Percentiles rank a stretch among this genome's conserved stretches.
These are phyloP conservation scores for Shinisaurus crocodilurus DNA, from an alignment of 2,113 vertebrate genomes.

Conservation along the genomic window DNA sequence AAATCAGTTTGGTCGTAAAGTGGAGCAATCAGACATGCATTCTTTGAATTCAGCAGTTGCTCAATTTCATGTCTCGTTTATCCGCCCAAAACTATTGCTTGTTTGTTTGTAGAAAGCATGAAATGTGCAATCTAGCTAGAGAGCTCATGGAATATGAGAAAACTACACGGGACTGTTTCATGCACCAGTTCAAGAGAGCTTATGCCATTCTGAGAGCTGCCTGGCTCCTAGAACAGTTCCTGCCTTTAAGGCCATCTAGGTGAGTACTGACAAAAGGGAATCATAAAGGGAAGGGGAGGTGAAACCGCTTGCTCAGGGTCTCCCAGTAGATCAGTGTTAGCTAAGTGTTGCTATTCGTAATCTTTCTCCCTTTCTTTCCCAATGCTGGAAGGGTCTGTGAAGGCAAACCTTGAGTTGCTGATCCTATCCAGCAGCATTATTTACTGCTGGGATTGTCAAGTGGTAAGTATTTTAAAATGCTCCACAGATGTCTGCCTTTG, in stretches of 20 bases:
- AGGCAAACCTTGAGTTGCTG: not conserved
- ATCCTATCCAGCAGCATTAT: slow-evolving; percentile 18
- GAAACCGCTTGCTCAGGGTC: slow-evolving; percentile 31
- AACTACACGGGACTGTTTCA: slow-evolving; percentile 23
- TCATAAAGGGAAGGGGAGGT: not conserved
- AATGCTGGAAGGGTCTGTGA: fast-evolving
- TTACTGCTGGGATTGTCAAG: not conserved
- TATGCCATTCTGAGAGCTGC: too few relatives aligned
- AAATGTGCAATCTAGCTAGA: slow-evolving; percentile 15
- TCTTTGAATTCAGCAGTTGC: not conserved
- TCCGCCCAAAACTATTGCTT: not conserved
- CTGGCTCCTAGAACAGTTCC: not conserved
- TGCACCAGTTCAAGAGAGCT: not conserved
- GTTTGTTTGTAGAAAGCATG: not conserved
- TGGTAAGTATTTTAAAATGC: slow-evolving; percentile 57
- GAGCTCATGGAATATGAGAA: slow-evolving; percentile 34
- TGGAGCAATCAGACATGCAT: not conserved
- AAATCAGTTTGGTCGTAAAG: not conserved
- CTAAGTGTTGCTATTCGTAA: not conserved
- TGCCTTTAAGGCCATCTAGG: not conserved
- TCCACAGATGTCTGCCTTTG: slow-evolving; percentile 50
- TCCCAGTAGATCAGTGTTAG: slow-evolving; percentile 23
- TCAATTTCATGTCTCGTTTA: not conserved
- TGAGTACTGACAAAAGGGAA: not conserved
- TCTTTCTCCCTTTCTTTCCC: not conserved